A percentile compares a stretch with the other conserved stretches of the same genome.
These are phyloP conservation scores for Zootoca vivipara DNA, from an alignment of 2,113 vertebrate species.

Conservation along the genomic window DNA sequence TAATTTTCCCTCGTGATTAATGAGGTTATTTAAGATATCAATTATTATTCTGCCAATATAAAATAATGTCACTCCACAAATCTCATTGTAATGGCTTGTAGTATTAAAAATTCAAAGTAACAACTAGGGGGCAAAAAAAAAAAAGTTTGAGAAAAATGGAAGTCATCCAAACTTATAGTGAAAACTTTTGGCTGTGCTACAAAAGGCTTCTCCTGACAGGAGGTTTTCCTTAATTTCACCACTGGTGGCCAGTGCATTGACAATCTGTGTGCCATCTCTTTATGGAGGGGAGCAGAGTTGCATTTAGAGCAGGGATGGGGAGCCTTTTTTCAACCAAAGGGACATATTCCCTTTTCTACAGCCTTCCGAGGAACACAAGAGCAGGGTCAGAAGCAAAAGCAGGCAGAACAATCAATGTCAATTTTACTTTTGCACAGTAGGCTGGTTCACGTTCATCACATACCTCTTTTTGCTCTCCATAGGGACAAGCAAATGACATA, in stretches of 20 bases:
- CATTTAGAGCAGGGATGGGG: no score
- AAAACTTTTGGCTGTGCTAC: neutral
- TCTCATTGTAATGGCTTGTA: conserved; percentile 53
- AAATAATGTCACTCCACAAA: conserved; percentile 46
- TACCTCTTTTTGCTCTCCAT: no score
- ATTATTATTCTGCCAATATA: conserved; percentile 60
- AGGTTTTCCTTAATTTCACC: neutral
- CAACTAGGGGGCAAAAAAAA: conserved; percentile 26
- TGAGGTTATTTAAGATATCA: conserved; percentile 57
- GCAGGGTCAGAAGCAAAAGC: no score
- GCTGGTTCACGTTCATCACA: no score
- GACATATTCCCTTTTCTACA: no score
- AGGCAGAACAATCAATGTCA: no score
- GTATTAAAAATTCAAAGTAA: conserved; percentile 59
- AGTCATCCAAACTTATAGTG: neutral
- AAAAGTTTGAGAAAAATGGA: conserved; percentile 7
- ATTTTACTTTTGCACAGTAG: no score
- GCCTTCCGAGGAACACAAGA: no score
- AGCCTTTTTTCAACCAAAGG: no score
- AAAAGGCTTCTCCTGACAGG: neutral
- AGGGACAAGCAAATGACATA: no score
- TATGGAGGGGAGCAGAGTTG: neutral
- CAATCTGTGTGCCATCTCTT: neutral
- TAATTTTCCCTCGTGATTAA: conserved; percentile 72
- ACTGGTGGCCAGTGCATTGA: no score